Percentiles rank a stretch among this genome's conserved stretches.
phyloP scores from a whole-genome alignment of 1,140 invertebrate genomes.

The Galendromus occidentalis region DNA sequence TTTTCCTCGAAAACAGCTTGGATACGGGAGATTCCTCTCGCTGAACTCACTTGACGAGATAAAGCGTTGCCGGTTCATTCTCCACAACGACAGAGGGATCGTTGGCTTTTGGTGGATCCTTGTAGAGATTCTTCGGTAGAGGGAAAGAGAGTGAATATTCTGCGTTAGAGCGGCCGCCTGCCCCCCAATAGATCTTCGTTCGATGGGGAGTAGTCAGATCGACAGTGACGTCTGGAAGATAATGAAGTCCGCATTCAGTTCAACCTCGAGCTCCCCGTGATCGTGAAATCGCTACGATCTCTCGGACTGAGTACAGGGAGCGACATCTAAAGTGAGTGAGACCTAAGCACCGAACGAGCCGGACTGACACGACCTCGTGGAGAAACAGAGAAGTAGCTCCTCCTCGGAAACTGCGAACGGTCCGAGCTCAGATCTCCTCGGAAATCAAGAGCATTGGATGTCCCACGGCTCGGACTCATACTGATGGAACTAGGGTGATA shows the following conservation, averaged over 20 bases:
- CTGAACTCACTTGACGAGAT: background rate
- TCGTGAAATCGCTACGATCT: too few relatives aligned
- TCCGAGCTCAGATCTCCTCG: too few relatives aligned
- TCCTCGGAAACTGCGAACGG: too few relatives aligned
- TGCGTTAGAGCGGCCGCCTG: background rate
- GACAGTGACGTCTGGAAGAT: background rate
- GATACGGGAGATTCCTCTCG: background rate
- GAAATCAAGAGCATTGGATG: too few relatives aligned
- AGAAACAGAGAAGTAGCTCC: too few relatives aligned
- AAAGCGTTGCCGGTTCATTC: background rate
- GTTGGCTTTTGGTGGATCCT: background rate
- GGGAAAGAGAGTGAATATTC: slow-evolving; percentile 1
- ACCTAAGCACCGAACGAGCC: too few relatives aligned
- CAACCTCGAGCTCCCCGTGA: too few relatives aligned
- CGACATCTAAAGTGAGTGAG: too few relatives aligned
- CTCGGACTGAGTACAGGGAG: too few relatives aligned
- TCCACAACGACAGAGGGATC: background rate
- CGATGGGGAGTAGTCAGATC: background rate
- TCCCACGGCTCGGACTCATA: too few relatives aligned
- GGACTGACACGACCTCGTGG: too few relatives aligned
- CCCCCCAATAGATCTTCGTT: slow-evolving; percentile 8
- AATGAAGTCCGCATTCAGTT: background rate
- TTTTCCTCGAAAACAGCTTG: background rate
- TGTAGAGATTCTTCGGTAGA: background rate
- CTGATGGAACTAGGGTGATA: too few relatives aligned